These are phyloP conservation scores for Enteromius trimaculatus DNA, from an alignment of 2,797 vertebrate species.

Conservation along the genomic window DNA sequence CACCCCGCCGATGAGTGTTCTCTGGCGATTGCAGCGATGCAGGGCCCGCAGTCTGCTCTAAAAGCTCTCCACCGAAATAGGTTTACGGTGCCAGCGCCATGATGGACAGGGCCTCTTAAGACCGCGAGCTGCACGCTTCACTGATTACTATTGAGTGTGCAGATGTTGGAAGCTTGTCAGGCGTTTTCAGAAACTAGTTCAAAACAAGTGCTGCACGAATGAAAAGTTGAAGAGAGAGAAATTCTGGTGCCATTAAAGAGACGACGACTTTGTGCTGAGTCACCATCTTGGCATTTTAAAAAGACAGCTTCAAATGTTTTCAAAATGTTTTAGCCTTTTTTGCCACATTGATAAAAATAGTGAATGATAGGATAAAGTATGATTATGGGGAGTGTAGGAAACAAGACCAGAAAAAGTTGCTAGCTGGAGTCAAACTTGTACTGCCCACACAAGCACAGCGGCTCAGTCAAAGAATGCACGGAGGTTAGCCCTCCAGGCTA, in stretches of 20 bases:
- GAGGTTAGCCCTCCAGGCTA: neutral
- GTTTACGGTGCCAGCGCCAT: conserved; percentile 76
- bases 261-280: conserved; percentile 67
- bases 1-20: conserved; percentile 79
- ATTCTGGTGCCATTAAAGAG: conserved; percentile 50
- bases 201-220: conserved; percentile 34
- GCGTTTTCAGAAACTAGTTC: conserved; percentile 61
- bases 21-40: conserved; percentile 76
- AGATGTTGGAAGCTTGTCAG: conserved; percentile 68
- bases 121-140: conserved; percentile 61
- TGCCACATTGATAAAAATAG: neutral
- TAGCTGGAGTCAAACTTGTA: neutral
- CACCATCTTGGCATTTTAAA: conserved; percentile 62
- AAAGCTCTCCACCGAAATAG: conserved; percentile 82
- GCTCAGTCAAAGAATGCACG: neutral
- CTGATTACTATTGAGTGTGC: conserved; percentile 72
- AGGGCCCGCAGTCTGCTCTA: conserved; percentile 73
- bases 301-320: neutral
- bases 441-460: neutral
- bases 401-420: neutral
- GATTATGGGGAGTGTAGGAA: neutral
- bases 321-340: neutral
- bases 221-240: conserved; percentile 64
- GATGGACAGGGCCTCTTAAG: conserved; percentile 78
- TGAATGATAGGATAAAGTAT: neutral